Evolutionary conservation across 2,888 invertebrate species (phyloP).

Genomic region (Cybosia mesomella): DNA sequence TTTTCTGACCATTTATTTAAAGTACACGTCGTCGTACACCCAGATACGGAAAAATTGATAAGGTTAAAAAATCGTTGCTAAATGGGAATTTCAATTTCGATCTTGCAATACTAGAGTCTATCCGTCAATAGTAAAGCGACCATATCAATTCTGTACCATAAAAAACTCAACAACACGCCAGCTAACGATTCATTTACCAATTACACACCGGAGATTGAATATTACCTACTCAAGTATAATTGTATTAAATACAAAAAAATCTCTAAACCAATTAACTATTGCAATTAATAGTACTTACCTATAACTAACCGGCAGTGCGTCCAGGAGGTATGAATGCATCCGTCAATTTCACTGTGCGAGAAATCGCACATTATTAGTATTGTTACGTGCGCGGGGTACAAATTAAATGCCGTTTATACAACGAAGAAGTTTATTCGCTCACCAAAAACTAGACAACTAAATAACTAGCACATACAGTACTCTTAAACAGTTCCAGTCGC

Average conservation of each 20-base stretch:
- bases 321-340: slow-evolving; percentile 2
- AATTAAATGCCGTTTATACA: no score
- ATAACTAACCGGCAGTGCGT: not conserved
- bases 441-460: no score
- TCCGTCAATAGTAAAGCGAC: not conserved
- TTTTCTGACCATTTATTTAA: not conserved
- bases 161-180: not conserved
- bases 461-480: no score
- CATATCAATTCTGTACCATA: no score
- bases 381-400: no score
- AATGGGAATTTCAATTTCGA: not conserved
- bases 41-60: not conserved
- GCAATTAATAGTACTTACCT: not conserved
- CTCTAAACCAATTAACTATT: slow-evolving; percentile 2
- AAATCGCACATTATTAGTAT: not conserved
- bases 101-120: not conserved
- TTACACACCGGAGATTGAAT: not conserved
- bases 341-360: slow-evolving; percentile 1
- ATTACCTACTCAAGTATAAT: not conserved
- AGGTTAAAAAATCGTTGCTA: not conserved
- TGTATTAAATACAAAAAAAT: not conserved
- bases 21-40: not conserved
- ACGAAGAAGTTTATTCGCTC: no score
- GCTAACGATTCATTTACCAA: not conserved
- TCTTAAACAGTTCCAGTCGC: no score